phyloP scores from a whole-genome alignment of 2,113 vertebrate genomes.

The Ailuropoda melanoleuca region DNA sequence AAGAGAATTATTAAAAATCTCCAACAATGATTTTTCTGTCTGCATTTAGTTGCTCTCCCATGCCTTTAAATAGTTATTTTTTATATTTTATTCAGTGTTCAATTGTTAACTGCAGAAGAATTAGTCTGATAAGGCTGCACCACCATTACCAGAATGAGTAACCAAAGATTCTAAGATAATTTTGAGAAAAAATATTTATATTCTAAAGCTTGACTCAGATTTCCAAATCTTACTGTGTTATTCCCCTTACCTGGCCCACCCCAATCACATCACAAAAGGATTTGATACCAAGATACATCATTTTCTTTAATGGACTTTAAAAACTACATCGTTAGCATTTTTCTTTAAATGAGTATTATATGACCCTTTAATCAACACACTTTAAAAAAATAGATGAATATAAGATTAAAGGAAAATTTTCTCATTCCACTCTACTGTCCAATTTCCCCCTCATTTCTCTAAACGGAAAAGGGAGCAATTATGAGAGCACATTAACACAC shows the following conservation, averaged over 20 bases:
- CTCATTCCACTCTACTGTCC: neutral
- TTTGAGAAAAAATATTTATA: neutral
- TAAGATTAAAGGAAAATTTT: neutral
- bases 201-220: neutral
- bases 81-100: neutral
- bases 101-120: neutral
- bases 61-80: neutral
- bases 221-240: neutral
- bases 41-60: neutral
- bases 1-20: neutral
- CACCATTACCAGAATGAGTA: neutral
- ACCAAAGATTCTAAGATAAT: neutral
- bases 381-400: slow-evolving; percentile 37
- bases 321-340: neutral
- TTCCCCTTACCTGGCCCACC: neutral
- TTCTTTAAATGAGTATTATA: neutral
- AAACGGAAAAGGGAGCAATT: neutral
- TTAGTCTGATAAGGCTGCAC: neutral
- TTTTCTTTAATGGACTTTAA: neutral
- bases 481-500: neutral
- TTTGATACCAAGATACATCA: neutral
- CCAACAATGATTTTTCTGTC: neutral
- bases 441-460: neutral
- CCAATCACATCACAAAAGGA: neutral
- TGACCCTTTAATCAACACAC: neutral